Conservation (phyloP, 1,140 invertebrate genomes). For the Megathymus violae region DNA sequence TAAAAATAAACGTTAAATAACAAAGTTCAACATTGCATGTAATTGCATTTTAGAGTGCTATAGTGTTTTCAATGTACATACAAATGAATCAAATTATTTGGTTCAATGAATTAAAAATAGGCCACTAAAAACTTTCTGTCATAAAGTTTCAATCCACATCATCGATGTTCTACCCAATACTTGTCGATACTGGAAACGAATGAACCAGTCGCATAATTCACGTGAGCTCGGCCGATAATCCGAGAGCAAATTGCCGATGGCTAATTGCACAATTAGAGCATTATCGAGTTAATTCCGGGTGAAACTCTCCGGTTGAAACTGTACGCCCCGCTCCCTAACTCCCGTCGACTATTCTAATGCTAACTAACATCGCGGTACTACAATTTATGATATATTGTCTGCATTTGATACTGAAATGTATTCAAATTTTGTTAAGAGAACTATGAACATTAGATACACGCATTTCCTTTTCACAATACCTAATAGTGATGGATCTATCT, state of each 20-base stretch:
- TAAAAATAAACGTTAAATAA: too few species aligned
- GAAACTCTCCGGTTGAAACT: constrained; percentile 46
- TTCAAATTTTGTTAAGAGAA: constrained; percentile 34
- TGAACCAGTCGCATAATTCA: constrained; percentile 35
- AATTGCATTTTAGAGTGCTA: too few species aligned
- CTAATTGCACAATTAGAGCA: constrained; percentile 76
- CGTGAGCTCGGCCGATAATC: constrained; percentile 44
- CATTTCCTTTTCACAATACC: not conserved
- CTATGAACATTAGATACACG: constrained; percentile 44
- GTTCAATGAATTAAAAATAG: too few species aligned
- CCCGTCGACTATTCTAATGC: constrained; percentile 67
- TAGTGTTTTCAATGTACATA: too few species aligned
- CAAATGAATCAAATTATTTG: too few species aligned
- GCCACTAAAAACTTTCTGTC: constrained; percentile 24
- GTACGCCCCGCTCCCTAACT: constrained; percentile 43
- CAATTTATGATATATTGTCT: constrained; percentile 73
- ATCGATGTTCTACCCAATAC: not conserved
- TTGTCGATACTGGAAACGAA: constrained; percentile 4
- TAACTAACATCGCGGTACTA: constrained; percentile 66
- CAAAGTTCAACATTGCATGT: too few species aligned
- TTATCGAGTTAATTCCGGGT: constrained; percentile 77
- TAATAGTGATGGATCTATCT: too few species aligned
- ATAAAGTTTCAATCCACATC: not conserved
- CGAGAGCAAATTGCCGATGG: constrained; percentile 65
- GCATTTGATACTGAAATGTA: constrained; percentile 53